Percentiles rank a stretch among this genome's conserved stretches.
phyloP scores from a whole-genome alignment of 2,797 vertebrate genomes.

The Geotrypetes seraphini region DNA sequence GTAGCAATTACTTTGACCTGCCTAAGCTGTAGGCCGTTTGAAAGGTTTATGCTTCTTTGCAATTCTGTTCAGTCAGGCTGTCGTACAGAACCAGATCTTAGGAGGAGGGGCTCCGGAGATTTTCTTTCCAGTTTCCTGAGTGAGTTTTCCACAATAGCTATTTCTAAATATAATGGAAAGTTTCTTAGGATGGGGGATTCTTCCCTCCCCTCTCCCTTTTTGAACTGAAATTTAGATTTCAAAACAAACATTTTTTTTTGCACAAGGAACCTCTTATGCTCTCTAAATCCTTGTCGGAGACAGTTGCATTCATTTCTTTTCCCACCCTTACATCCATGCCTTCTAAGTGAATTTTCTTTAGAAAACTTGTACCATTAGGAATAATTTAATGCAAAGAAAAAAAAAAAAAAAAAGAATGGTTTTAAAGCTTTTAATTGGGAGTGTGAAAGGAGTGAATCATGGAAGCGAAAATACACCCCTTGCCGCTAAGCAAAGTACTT shows the following conservation, averaged over 20 bases:
- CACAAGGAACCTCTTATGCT: slow-evolving; percentile 23
- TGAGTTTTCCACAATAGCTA: slow-evolving; percentile 47
- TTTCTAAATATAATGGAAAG: slow-evolving; percentile 47
- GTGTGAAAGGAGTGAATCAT: slow-evolving; percentile 27
- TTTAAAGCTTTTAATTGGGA: slow-evolving; percentile 16
- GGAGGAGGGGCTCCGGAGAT: slow-evolving; percentile 51
- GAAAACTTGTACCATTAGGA: slow-evolving; percentile 17
- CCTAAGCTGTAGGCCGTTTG: slow-evolving; percentile 52
- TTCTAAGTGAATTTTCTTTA: slow-evolving; percentile 18
- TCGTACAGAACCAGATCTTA: slow-evolving; percentile 56
- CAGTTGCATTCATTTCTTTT: neutral
- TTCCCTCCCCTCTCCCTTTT: too few species aligned
- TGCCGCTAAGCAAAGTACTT: slow-evolving; percentile 20
- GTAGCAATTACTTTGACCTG: slow-evolving; percentile 85
- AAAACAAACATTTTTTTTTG: slow-evolving; percentile 27
- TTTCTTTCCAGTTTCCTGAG: slow-evolving; percentile 51
- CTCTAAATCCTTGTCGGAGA: slow-evolving; percentile 10
- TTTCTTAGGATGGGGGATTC: slow-evolving; percentile 40
- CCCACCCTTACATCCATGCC: neutral
- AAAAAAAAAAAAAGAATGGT: too few species aligned
- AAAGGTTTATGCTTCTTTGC: slow-evolving; percentile 53
- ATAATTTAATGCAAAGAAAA: slow-evolving; percentile 10
- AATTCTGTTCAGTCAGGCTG: slow-evolving; percentile 52
- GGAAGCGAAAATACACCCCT: slow-evolving; percentile 15
- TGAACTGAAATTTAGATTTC: slow-evolving; percentile 39